Evolutionary conservation across 2,113 vertebrate genomes (phyloP).

Genomic region (Pluvialis apricaria): DNA sequence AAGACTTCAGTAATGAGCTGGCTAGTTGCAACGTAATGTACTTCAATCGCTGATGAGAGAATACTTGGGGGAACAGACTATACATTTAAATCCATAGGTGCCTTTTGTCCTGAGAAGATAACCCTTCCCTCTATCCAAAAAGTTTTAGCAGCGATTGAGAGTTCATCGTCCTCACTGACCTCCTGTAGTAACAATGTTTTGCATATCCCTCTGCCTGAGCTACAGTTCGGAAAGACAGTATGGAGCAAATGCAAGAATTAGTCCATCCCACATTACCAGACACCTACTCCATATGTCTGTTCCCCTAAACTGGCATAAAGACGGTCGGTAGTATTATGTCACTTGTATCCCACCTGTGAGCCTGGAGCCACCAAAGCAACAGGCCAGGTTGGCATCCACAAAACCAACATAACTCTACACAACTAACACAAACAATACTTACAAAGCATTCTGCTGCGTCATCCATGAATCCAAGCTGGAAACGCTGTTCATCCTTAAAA

Average conservation of each 20-base stretch:
- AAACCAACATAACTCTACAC: rapidly evolving
- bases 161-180: not conserved
- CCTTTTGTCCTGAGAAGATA: not conserved
- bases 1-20: not conserved
- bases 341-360: not conserved
- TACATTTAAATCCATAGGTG: not conserved
- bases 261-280: not conserved
- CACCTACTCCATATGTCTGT: not conserved
- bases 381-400: not conserved
- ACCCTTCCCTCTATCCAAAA: not conserved
- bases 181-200: not conserved
- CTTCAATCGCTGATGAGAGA: not conserved
- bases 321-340: not conserved
- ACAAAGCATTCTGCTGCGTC: conserved; percentile 99
- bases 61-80: not conserved
- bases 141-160: not conserved
- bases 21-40: not conserved
- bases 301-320: not conserved
- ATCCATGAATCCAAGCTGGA: conserved; percentile 98
- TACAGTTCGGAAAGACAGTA: not conserved
- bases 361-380: not conserved
- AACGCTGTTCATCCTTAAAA: conserved; percentile 96
- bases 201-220: not conserved
- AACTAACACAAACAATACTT: conserved; percentile 56
- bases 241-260: not conserved